Percentiles rank a stretch among this genome's conserved stretches.
These are phyloP conservation scores for Gnathonemus longibarbis DNA, from an alignment of 2,113 vertebrate species.

Conservation along the genomic window DNA sequence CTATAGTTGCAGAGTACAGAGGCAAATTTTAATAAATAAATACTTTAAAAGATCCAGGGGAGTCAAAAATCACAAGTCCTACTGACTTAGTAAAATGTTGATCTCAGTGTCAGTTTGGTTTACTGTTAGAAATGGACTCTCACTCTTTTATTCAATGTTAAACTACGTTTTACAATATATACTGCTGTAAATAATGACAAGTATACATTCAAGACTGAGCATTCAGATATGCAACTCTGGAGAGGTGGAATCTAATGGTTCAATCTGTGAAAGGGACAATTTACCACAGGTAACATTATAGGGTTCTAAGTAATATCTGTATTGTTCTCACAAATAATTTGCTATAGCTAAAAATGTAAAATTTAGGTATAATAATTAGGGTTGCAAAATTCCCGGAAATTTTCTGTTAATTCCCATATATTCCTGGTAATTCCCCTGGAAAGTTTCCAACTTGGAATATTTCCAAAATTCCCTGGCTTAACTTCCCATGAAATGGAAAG, in stretches of 20 bases:
- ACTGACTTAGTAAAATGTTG: background rate
- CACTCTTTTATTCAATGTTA: background rate
- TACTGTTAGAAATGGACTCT: background rate
- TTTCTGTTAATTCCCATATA: too few species aligned
- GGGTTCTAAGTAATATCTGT: background rate
- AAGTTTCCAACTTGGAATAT: too few species aligned
- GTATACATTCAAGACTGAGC: background rate
- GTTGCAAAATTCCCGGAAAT: too few species aligned
- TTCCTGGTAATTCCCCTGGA: too few species aligned
- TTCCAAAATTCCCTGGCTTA: too few species aligned
- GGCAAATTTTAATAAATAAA: background rate
- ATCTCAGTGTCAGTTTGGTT: background rate
- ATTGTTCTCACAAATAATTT: background rate
- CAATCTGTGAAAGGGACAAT: background rate
- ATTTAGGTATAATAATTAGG: background rate
- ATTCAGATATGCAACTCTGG: background rate
- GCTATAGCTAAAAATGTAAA: background rate
- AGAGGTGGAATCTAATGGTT: background rate
- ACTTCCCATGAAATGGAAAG: too few species aligned
- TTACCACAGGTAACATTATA: background rate
- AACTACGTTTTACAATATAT: background rate
- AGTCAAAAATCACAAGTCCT: background rate
- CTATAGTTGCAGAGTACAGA: background rate
- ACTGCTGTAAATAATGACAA: background rate
- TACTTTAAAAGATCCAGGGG: background rate